Base-by-base conservation (phyloP, 2,113 vertebrate species). In the Corvus cornix region DNA sequence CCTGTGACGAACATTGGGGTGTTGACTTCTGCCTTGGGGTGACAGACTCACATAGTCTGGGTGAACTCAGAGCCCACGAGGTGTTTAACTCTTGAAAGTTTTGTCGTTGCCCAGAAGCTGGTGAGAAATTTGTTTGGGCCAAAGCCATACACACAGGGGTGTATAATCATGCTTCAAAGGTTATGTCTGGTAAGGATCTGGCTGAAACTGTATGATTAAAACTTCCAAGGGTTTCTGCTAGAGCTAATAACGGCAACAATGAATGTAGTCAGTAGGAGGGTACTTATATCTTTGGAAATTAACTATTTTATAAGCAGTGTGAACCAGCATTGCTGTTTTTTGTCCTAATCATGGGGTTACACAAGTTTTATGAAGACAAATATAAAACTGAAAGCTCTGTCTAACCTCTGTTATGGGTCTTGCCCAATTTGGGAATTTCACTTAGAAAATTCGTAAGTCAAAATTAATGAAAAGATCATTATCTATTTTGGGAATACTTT, bases 1-100 rank as follows among this genome's bases (percentile, higher is more conserved):
- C 28, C 11, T 41, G 26, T 59, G 37, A 30, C 0, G 0, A n/a
- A 33, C 44, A 28, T 7, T 10, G 52, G 37, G 35, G 7, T 44
- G 17, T 28, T 0, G 0, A 19, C 19, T 46, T 69, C 30, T 59
- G 21, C 18, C 6, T 19, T 17, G 5, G 9, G 10, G 3, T 81
- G 51, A 41, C 51, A 58, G n/a, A 55, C 6, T 55, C 9, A 43
- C 37, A 18, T 8, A 27, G 30, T 33, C 35, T 41, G 23, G 41
- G 27, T 66, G 67, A 77, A 15, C 24, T 49, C 0, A 0, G 39
- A 66, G 10, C 21, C 13, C 1, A 0, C 28, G 44, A 8, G 19
- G 33, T 8, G 5, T 64, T 48, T 28, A 59, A 35, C 43, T 64
- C 12, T 23, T 83, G 20, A 68, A 94, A 89, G 1, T 64, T 86